Percentiles rank a stretch among this genome's conserved stretches.
Conservation (phyloP, 1,140 invertebrate genomes). For the Pseudomyrmex gracilis region DNA sequence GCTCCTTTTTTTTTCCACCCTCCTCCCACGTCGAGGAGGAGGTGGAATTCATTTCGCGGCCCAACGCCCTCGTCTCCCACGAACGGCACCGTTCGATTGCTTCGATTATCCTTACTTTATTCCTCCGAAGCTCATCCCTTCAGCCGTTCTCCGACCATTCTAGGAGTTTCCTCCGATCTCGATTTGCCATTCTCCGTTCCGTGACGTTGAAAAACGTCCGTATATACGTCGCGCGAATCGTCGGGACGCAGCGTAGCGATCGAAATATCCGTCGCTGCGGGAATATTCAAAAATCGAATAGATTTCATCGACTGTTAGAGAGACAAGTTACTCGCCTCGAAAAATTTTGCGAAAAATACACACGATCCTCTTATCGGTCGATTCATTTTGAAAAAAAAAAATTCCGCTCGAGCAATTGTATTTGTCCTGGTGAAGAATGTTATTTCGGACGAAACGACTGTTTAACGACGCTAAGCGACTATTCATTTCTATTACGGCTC, state of each 20-base stretch:
- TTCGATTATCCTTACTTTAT: slow-evolving; percentile 83
- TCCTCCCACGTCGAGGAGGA: slow-evolving; percentile 51
- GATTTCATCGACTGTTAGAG: slow-evolving; percentile 4
- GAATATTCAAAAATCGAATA: slow-evolving; percentile 33
- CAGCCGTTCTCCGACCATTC: slow-evolving; percentile 35
- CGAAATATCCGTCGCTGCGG: slow-evolving; percentile 49
- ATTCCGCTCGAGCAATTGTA: too few species aligned
- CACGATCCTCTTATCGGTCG: too few species aligned
- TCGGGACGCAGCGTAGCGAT: neutral
- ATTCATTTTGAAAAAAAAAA: too few species aligned
- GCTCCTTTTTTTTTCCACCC: slow-evolving; percentile 60
- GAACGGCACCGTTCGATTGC: slow-evolving; percentile 80
- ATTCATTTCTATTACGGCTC: slow-evolving; percentile 31
- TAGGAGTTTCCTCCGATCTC: slow-evolving; percentile 50
- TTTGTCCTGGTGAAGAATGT: too few species aligned
- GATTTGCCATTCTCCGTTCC: slow-evolving; percentile 66
- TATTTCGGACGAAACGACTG: neutral
- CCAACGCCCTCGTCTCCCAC: slow-evolving; percentile 81
- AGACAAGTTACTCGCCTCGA: too few species aligned
- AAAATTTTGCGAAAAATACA: too few species aligned
- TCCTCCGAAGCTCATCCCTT: slow-evolving; percentile 70
- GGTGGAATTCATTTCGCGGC: slow-evolving; percentile 83
- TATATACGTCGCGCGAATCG: slow-evolving; percentile 49
- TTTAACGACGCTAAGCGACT: slow-evolving; percentile 2
- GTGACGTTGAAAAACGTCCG: slow-evolving; percentile 37